Evolutionary conservation across 2,113 vertebrate species (phyloP), one percentile per base, ranked within the genome.

Genomic region (Thryonomys swinderianus): DNA sequence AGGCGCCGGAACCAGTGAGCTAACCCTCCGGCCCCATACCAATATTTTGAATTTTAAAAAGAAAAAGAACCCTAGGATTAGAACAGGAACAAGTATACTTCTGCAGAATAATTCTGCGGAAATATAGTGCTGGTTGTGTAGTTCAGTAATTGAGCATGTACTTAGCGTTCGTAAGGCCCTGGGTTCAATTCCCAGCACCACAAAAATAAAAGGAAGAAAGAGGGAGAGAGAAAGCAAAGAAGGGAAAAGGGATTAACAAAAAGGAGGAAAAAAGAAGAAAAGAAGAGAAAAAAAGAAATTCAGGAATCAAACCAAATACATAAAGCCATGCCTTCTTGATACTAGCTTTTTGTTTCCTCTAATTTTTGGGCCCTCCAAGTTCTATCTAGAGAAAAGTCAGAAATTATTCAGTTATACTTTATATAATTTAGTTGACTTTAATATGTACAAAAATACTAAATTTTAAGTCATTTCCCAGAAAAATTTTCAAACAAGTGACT

Each of bases 351-450:
- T 88, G 12, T 64, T 53, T 66, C 23, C 48, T 85, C 37, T 78
- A 51, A 45, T 14, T 55, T 84, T 61, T 88, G 62, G 12, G 21
- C 12, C n/a, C 1, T 80, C 53, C 88, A 82, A 93, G 78, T 55
- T 94, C n/a, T 37, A 90, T 76, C 57, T 94, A 16, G 81, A 87
- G 64, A 88, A 96, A 94, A 90, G 85, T 81, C 73, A 88, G 48
- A 78, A 87, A 87, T 61, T 62, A 91, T 45, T 78, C 48, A 53
- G 74, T 48, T 67, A 45, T 3, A 69, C 9, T 78, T 93, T 76
- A 71, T 62, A 67, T 69, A 91, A 18, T 61, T 88, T 9, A 53
- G 27, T 40, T 88, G 55, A 34, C 21, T 93, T 94, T 62, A 93
- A 71, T 76, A 73, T 67, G 59, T 59, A 67, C n/a, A 81, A 76